phyloP scores from a whole-genome alignment of 1,140 invertebrate genomes.

The Aphis gossypii region DNA sequence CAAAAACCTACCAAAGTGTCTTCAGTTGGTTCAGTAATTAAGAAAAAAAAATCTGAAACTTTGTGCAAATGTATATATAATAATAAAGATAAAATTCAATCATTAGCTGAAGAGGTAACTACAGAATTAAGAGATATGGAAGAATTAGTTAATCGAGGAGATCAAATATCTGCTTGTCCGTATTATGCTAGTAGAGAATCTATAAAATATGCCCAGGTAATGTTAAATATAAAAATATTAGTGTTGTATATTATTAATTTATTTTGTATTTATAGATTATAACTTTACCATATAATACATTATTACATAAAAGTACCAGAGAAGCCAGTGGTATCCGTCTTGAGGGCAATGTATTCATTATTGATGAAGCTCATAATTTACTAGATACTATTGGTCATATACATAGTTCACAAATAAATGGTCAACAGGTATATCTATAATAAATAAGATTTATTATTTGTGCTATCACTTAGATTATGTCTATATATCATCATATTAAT shows the following conservation, averaged over 20 bases:
- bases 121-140: slow-evolving; percentile 86
- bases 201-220: slow-evolving; percentile 79
- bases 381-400: slow-evolving; percentile 89
- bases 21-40: slow-evolving; percentile 71
- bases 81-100: slow-evolving; percentile 72
- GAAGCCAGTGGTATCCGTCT: slow-evolving; percentile 84
- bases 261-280: slow-evolving; percentile 67
- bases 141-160: slow-evolving; percentile 77
- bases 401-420: slow-evolving; percentile 78
- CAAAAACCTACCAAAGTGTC: slow-evolving; percentile 68
- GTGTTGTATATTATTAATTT: slow-evolving; percentile 51
- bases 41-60: slow-evolving; percentile 69
- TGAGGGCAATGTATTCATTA: slow-evolving; percentile 85
- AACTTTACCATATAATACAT: slow-evolving; percentile 84
- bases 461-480: neutral
- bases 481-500: neutral
- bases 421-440: slow-evolving; percentile 68
- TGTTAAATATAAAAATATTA: slow-evolving; percentile 30
- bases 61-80: slow-evolving; percentile 73
- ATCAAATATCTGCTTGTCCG: slow-evolving; percentile 80
- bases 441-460: slow-evolving; percentile 13
- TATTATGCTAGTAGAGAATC: slow-evolving; percentile 88
- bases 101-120: slow-evolving; percentile 73
- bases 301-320: slow-evolving; percentile 87
- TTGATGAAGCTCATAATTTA: slow-evolving; percentile 98